Evolutionary conservation across 2,113 vertebrate genomes (phyloP), one percentile per base, ranked within the genome.

Genomic region (Actenoides lindsayi): DNA sequence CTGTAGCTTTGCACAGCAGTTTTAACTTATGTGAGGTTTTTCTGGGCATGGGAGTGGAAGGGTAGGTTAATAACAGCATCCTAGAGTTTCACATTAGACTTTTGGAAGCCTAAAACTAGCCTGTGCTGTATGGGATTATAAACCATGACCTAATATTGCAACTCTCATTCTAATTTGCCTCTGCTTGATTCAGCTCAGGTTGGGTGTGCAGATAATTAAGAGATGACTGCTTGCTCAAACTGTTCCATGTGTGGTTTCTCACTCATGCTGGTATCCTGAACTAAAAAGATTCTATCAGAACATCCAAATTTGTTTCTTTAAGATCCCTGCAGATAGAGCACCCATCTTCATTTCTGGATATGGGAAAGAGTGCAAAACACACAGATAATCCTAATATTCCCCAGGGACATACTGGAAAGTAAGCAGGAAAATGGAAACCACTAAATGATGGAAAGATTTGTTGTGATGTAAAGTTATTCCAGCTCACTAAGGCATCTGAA

Each of bases 101-200:
- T 80, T 44, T 77, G 73, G 48, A 89, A 83, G 31, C 18, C 23
- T 83, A 60, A 81, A 95, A 54, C 37, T 62, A 77, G 13, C 28
- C 71, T 57, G 20, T 56, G 33, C 59, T 69, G 21, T 77, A 77
- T 25, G 48, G 8, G 64, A 17, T 51, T 21, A 20, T 83, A 84
- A 89, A 87, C 48, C 5, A 12, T 50, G 41, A 91, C 46, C n/a
- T 70, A 19, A 41, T 70, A 37, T 62, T 65, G 35, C 64, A 83
- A 80, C 18, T 83, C 24, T 30, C 73, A 31, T 77, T 89, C 68
- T 76, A 83, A 83, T 64, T 83, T 94, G 19, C 50, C 30, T 83
- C 46, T 51, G n/a, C 28, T 77, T 73, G 73, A 74, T 77, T 90
- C 31, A 71, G 3, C 30, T 84, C 12, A 35, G 21, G 8, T n/a